phyloP scores from a whole-genome alignment of 2,113 vertebrate genomes.

The Limnothrissa miodon region DNA sequence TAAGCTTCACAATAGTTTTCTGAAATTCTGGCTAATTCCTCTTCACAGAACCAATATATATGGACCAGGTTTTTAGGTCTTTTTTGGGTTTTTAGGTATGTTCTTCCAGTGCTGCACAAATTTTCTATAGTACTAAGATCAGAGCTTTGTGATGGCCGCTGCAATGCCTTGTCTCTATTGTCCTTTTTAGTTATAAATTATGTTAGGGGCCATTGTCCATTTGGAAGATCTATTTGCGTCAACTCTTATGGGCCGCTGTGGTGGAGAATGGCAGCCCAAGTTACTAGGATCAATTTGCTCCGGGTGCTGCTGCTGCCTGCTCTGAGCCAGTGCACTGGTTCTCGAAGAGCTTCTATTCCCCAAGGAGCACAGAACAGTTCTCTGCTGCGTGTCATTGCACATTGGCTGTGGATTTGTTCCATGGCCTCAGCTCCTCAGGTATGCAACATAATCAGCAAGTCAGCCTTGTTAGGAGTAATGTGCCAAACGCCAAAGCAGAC shows the following conservation, averaged over 20 bases:
- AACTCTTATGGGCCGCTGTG: background rate
- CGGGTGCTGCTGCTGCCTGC: background rate
- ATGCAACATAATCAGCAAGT: conserved; percentile 27
- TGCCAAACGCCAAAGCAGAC: conserved; percentile 36
- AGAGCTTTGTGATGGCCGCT: no score
- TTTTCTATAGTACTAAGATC: no score
- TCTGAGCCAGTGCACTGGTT: background rate
- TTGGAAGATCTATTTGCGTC: no score
- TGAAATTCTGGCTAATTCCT: no score
- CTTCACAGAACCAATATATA: no score
- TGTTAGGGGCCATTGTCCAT: no score
- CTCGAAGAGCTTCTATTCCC: background rate
- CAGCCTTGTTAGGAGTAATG: conserved; percentile 44
- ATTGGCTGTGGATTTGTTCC: conserved; percentile 15
- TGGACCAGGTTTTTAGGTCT: no score
- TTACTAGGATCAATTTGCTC: background rate
- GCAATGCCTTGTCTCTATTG: no score
- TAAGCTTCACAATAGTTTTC: no score
- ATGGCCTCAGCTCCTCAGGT: conserved; percentile 25
- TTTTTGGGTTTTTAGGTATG: no score
- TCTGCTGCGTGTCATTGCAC: conserved; percentile 20
- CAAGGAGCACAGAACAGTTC: background rate
- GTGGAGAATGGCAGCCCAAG: background rate
- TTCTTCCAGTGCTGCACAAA: no score
- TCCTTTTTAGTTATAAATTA: no score